A percentile compares a stretch with the other conserved stretches of the same genome.
Evolutionary conservation across 1,140 invertebrate species (phyloP).

Genomic region (Protaetia brevitarsis): DNA sequence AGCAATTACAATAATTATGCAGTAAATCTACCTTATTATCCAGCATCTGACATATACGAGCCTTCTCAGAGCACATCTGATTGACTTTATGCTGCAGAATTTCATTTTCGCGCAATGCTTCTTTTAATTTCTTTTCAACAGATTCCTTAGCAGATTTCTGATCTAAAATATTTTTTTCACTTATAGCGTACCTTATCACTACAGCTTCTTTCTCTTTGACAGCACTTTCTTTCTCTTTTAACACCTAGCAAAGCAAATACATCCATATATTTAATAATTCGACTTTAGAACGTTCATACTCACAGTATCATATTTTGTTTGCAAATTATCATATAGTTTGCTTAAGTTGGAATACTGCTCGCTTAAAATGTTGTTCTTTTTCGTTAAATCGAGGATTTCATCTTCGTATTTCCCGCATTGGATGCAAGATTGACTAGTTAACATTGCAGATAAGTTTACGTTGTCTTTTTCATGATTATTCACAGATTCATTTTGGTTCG

Average conservation of each 20-base stretch:
- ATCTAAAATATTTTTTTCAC: slow-evolving; percentile 73
- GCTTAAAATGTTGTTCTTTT: not conserved
- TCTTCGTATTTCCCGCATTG: slow-evolving; percentile 1
- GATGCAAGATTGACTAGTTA: not conserved
- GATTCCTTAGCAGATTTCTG: slow-evolving; percentile 59
- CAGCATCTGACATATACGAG: slow-evolving; percentile 63
- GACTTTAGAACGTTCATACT: too few relatives aligned
- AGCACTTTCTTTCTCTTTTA: slow-evolving; percentile 53
- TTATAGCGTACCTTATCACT: slow-evolving; percentile 81
- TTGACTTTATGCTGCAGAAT: slow-evolving; percentile 64
- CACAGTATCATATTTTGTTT: not conserved
- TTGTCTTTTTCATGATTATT: not conserved
- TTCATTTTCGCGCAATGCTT: slow-evolving; percentile 69
- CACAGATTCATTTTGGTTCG: not conserved
- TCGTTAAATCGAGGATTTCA: not conserved
- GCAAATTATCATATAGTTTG: not conserved
- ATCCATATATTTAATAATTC: too few relatives aligned
- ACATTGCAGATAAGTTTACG: not conserved
- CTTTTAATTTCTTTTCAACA: slow-evolving; percentile 63
- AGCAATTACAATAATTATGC: not conserved
- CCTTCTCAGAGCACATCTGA: slow-evolving; percentile 64
- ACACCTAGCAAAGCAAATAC: not conserved
- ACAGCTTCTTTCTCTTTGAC: slow-evolving; percentile 78
- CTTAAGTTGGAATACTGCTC: not conserved
- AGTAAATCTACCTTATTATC: slow-evolving; percentile 68